Evolutionary conservation across 1,140 invertebrate genomes (phyloP).

Genomic region (Ridgeia piscesae): DNA sequence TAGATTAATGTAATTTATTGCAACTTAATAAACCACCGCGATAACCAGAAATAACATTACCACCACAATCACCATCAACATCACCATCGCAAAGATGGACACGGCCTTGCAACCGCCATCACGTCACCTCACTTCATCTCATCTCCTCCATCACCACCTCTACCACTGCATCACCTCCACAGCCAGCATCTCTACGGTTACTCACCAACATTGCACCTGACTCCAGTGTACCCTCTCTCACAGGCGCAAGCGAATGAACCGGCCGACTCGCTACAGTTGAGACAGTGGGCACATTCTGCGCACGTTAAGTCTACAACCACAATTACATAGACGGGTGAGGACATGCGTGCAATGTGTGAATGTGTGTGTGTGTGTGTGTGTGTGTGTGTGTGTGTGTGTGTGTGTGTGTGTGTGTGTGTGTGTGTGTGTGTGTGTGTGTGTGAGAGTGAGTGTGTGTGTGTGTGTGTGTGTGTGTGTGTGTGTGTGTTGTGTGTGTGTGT

Average conservation of each 20-base stretch:
- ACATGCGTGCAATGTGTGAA: background rate
- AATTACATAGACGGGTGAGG: background rate
- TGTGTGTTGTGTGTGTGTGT: too few species aligned
- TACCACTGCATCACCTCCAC: background rate
- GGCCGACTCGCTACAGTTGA: background rate
- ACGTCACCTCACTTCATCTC: too few species aligned
- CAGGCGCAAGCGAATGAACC: background rate
- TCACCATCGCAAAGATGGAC: too few species aligned
- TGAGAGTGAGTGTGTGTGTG: background rate
- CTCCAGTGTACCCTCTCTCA: background rate
- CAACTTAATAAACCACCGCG: too few species aligned
- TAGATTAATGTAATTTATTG: too few species aligned
- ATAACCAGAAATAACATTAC: too few species aligned
- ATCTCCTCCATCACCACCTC: too few species aligned
- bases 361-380: background rate
- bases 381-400: background rate
- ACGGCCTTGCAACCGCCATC: too few species aligned
- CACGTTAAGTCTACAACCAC: background rate
- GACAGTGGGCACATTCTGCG: background rate
- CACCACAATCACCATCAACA: too few species aligned
- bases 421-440: background rate
- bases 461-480: too few species aligned
- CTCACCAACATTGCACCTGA: background rate
- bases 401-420: background rate
- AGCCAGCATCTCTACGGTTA: background rate